Evolutionary conservation across 2,888 invertebrate genomes (phyloP).

Genomic region (Bruchidius siliquastri): DNA sequence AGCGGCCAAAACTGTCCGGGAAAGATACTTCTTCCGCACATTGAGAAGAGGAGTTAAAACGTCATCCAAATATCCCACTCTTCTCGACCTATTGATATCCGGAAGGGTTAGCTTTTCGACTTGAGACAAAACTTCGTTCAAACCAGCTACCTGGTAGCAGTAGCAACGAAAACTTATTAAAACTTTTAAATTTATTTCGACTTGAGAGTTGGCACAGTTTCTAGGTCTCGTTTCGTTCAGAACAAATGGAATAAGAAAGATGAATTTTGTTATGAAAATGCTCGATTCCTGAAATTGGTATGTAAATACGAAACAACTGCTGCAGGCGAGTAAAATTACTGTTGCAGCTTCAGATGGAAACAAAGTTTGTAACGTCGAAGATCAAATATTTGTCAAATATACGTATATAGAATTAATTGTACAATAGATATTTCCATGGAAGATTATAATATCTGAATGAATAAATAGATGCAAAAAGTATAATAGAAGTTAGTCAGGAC

Average conservation of each 20-base stretch:
- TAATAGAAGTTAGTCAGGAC: background rate
- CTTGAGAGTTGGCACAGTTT: background rate
- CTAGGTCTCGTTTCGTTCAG: background rate
- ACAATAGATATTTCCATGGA: too few species aligned
- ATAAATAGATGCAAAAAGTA: background rate
- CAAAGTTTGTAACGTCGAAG: background rate
- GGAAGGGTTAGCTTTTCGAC: background rate
- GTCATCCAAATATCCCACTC: background rate
- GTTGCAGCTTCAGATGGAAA: background rate
- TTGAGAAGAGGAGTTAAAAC: too few species aligned
- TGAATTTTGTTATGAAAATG: background rate
- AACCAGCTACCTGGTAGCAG: background rate
- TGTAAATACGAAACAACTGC: background rate
- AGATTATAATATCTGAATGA: background rate
- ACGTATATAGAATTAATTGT: background rate
- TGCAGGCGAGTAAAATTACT: background rate
- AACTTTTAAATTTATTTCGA: background rate
- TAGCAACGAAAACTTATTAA: background rate
- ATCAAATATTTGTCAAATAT: background rate
- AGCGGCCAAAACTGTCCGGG: too few species aligned
- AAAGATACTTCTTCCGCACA: too few species aligned
- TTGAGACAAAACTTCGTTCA: background rate
- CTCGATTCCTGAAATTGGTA: background rate
- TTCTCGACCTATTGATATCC: background rate
- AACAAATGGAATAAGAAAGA: background rate